Evolutionary conservation across 92 coral and sea anemone genomes (phyloP).

Genomic region (Meandrina meandrites): DNA sequence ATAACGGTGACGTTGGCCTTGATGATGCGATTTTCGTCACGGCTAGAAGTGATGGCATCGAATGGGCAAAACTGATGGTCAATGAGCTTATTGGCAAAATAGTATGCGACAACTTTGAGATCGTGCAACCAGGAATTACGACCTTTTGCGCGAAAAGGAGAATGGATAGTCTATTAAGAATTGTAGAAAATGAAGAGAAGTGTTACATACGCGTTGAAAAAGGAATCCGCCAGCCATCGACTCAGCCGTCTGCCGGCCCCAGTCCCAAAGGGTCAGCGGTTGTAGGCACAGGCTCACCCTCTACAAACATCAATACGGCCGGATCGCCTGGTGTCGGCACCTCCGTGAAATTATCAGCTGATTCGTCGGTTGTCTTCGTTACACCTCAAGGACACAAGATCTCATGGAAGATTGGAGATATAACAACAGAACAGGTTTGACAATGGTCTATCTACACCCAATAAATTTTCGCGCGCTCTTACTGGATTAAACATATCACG

Average conservation of each 20-base stretch:
- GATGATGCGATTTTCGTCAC: slow-evolving; percentile 1
- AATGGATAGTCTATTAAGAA: slow-evolving; percentile 4
- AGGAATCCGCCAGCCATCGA: not conserved
- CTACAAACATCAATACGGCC: not conserved
- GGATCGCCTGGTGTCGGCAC: not conserved
- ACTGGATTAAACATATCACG: too few species aligned
- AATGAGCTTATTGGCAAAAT: not conserved
- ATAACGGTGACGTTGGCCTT: not conserved
- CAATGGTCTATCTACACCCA: too few species aligned
- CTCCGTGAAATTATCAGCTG: not conserved
- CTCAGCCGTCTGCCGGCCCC: not conserved
- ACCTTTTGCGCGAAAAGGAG: slow-evolving; percentile 9
- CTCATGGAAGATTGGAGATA: slow-evolving; percentile 80
- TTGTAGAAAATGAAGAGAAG: slow-evolving; percentile 14
- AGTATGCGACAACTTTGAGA: slow-evolving; percentile 2
- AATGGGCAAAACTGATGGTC: not conserved
- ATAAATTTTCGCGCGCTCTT: too few species aligned
- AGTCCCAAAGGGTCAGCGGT: not conserved
- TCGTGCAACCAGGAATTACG: slow-evolving; percentile 15
- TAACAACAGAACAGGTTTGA: slow-evolving; percentile 64
- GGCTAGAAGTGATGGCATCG: not conserved
- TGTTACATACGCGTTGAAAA: slow-evolving; percentile 15
- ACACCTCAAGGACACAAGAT: slow-evolving; percentile 39
- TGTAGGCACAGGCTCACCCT: not conserved
- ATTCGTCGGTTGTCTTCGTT: not conserved